A percentile compares a stretch with the other conserved stretches of the same genome.
Conservation (phyloP, 2,113 vertebrate species). For the Bambusicola thoracicus region DNA sequence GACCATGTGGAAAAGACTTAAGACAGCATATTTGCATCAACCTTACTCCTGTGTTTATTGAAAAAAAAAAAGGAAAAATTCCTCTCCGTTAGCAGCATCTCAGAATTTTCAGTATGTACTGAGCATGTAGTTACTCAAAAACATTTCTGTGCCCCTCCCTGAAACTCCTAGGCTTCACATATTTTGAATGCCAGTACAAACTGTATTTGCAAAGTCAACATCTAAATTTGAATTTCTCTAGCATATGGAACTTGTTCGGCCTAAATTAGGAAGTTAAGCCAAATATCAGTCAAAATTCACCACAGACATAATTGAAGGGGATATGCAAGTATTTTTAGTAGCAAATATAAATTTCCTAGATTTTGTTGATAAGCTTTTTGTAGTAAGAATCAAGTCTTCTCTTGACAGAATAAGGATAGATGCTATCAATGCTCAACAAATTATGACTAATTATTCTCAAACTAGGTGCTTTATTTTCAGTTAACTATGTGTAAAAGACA, state of each 20-base stretch:
- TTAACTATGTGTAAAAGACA: not conserved
- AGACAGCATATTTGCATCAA: not conserved
- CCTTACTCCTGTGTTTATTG: not conserved
- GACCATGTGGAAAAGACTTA: not conserved
- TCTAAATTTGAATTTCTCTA: constrained; percentile 1
- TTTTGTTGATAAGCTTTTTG: constrained; percentile 1
- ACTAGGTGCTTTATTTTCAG: constrained; percentile 6
- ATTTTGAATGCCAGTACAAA: not conserved
- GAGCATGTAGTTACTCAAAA: not conserved
- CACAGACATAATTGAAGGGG: not conserved
- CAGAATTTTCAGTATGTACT: not conserved
- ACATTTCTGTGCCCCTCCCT: not conserved
- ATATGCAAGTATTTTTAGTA: not conserved
- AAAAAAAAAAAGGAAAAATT: not conserved
- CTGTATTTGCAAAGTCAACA: not conserved
- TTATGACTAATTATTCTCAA: constrained; percentile 10
- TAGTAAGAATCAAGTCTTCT: constrained; percentile 15
- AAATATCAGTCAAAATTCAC: not conserved
- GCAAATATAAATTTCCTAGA: not conserved
- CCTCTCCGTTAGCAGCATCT: not conserved
- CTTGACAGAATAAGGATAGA: constrained; percentile 35
- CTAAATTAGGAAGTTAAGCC: not conserved
- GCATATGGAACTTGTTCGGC: not conserved
- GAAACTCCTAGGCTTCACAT: not conserved
- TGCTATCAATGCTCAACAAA: not conserved